A percentile compares a stretch with the other conserved stretches of the same genome.
These are phyloP conservation scores for Phoeniculus purpureus DNA, from an alignment of 2,797 vertebrate genomes.

Conservation along the genomic window DNA sequence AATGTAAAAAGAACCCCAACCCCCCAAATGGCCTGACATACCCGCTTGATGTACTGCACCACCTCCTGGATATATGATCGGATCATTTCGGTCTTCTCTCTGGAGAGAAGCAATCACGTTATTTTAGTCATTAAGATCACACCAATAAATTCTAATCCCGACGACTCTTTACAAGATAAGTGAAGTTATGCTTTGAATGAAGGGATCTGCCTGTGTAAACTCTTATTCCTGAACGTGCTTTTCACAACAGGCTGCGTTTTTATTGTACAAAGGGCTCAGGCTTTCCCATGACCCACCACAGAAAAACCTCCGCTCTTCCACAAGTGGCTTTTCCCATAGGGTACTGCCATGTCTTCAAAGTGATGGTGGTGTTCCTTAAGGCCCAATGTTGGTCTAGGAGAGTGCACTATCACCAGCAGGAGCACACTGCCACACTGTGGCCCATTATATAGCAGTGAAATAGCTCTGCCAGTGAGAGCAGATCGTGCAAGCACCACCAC, in stretches of 20 bases:
- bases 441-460: background rate
- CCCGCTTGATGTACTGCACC: slow-evolving; percentile 96
- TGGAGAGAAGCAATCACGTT: slow-evolving; percentile 67
- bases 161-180: background rate
- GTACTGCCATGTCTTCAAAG: background rate
- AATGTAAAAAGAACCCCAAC: background rate
- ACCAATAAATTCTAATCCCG: rapidly evolving
- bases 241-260: background rate
- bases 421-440: slow-evolving; percentile 43
- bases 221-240: rapidly evolving
- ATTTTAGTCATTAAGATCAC: rapidly evolving
- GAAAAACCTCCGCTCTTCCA: background rate
- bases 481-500: background rate
- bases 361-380: background rate
- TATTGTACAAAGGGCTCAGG: rapidly evolving
- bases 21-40: slow-evolving; percentile 64
- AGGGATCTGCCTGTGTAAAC: background rate
- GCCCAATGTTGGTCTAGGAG: background rate
- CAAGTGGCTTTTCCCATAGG: rapidly evolving
- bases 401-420: background rate
- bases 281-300: too few relatives aligned
- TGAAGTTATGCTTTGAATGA: background rate
- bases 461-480: background rate
- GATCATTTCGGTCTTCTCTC: slow-evolving; percentile 98
- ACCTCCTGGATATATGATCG: slow-evolving; percentile 96